Evolutionary conservation across 2,113 vertebrate genomes (phyloP).

Genomic region (Catagonus wagneri): DNA sequence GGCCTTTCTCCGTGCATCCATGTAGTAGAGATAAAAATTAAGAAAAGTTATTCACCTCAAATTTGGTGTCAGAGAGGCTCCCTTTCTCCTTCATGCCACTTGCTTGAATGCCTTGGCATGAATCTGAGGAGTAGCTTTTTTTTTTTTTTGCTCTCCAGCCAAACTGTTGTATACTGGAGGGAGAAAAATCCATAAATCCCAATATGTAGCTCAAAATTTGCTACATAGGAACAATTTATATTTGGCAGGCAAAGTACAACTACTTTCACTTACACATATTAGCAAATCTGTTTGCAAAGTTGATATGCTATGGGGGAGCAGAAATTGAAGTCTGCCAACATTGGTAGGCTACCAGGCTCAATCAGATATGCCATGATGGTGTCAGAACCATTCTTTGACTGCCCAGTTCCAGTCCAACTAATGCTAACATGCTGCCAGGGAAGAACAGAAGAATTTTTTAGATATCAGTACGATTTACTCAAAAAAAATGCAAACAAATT

Average conservation of each 20-base stretch:
- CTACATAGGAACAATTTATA: not conserved
- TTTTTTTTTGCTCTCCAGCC: not conserved
- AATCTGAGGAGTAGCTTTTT: constrained; percentile 30
- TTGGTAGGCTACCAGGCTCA: not conserved
- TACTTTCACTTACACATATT: constrained; percentile 28
- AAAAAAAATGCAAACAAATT: not conserved
- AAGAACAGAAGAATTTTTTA: not conserved
- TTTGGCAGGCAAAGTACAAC: constrained; percentile 44
- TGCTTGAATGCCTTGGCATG: not conserved
- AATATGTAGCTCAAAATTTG: constrained; percentile 52
- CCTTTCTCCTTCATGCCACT: not conserved
- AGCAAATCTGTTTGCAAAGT: constrained; percentile 34
- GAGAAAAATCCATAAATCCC: constrained; percentile 53
- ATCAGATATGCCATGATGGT: not conserved
- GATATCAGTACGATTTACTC: not conserved
- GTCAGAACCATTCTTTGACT: not conserved
- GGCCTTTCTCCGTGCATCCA: not conserved
- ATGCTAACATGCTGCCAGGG: not conserved
- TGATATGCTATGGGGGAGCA: not conserved
- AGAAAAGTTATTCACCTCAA: not conserved
- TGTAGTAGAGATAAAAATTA: constrained; percentile 25
- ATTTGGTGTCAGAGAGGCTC: not conserved
- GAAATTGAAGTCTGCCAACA: not conserved
- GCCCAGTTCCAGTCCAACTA: not conserved
- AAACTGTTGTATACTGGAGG: not conserved